Conservation (phyloP, 2,797 vertebrate species). For the Dendrocincla fuliginosa region DNA sequence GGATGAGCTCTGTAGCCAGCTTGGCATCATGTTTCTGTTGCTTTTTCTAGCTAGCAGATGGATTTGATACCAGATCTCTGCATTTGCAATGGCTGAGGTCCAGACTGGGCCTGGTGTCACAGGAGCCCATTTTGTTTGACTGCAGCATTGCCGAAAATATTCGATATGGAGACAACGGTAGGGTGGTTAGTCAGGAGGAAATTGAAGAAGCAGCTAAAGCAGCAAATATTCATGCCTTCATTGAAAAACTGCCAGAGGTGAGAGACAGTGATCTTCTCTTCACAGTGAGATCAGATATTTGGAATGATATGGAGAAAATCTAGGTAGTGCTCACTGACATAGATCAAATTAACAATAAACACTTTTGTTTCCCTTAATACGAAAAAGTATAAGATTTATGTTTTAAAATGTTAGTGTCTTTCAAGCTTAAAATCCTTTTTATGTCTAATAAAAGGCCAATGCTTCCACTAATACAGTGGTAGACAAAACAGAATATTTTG, state of each 20-base stretch:
- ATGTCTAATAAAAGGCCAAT: neutral
- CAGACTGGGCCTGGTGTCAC: conserved; percentile 78
- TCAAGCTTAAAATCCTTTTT: neutral
- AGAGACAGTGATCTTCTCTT: neutral
- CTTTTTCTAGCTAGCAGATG: conserved; percentile 75
- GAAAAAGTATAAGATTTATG: neutral
- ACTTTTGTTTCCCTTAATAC: neutral
- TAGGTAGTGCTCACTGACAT: neutral
- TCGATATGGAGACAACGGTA: conserved; percentile 74
- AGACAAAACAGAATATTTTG: neutral
- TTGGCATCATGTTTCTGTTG: neutral
- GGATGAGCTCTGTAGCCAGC: neutral
- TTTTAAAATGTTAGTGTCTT: neutral
- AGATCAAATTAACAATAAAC: neutral
- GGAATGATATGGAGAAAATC: neutral
- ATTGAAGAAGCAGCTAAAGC: conserved; percentile 75
- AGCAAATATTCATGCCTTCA: conserved; percentile 80
- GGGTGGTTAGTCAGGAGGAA: conserved; percentile 72
- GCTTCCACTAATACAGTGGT: neutral
- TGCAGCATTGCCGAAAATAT: conserved; percentile 81
- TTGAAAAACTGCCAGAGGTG: conserved; percentile 77
- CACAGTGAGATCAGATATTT: neutral
- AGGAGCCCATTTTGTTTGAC: conserved; percentile 81
- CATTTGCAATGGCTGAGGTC: conserved; percentile 76
- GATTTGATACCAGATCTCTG: conserved; percentile 69